Evolutionary conservation across 2,113 vertebrate species (phyloP).

Genomic region (Malurus alboscapulatus): DNA sequence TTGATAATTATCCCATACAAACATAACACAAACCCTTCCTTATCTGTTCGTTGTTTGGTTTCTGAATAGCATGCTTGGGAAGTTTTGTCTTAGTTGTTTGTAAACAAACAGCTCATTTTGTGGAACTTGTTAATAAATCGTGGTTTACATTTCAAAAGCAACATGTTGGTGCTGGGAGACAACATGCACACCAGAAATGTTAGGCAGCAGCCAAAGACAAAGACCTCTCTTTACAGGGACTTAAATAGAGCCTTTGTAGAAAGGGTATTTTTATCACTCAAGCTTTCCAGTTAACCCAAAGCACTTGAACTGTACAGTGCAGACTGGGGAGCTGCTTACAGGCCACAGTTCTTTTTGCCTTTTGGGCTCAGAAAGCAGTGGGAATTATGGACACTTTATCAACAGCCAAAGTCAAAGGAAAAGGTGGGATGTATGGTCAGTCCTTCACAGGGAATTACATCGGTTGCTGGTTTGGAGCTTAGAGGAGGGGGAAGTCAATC

Average conservation of each 20-base stretch:
- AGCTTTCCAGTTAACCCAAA: slow-evolving; percentile 12
- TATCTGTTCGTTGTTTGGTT: neutral
- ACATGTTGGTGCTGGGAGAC: neutral
- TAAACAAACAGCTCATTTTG: slow-evolving; percentile 14
- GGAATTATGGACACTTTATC: neutral
- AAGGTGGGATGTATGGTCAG: neutral
- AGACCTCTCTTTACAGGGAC: neutral
- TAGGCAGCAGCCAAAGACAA: slow-evolving; percentile 27
- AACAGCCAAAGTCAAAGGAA: neutral
- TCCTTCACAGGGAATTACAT: neutral
- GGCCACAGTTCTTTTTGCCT: neutral
- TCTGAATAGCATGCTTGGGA: neutral
- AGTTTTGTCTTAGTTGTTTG: neutral
- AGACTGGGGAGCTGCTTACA: neutral
- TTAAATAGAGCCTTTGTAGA: slow-evolving; percentile 50
- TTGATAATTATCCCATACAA: neutral
- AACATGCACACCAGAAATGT: neutral
- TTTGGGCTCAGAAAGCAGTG: neutral
- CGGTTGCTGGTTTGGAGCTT: neutral
- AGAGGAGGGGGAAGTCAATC: neutral
- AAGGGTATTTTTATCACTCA: neutral
- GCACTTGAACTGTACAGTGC: neutral
- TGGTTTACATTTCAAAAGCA: slow-evolving; percentile 30
- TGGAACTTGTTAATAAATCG: slow-evolving; percentile 16
- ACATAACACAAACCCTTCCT: neutral